phyloP scores from a whole-genome alignment of 2,888 invertebrate genomes.

The Ashinkailepas kermadecensis region DNA sequence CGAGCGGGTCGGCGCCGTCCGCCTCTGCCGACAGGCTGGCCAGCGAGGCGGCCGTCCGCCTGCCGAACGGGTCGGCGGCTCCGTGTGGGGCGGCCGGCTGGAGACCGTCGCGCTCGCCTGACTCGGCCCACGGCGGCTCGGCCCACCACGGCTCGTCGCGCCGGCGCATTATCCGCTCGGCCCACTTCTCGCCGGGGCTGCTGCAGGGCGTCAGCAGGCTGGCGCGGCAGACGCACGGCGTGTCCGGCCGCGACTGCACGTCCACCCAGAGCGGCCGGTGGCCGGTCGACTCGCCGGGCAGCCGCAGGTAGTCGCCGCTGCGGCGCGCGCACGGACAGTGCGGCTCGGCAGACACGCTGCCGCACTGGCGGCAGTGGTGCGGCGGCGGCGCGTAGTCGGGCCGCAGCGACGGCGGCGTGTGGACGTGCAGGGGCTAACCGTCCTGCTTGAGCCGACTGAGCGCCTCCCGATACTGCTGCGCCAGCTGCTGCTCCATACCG shows the following conservation, averaged over 20 bases:
- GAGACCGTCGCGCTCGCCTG: too few species aligned
- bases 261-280: neutral
- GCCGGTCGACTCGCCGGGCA: neutral
- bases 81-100: too few species aligned
- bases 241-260: neutral
- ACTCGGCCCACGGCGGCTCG: too few species aligned
- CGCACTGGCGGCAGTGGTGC: neutral
- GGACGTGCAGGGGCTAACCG: neutral
- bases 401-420: neutral
- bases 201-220: neutral
- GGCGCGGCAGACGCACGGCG: neutral
- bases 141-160: too few species aligned
- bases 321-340: neutral
- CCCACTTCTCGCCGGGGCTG: neutral
- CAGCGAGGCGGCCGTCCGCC: too few species aligned
- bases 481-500: constrained; percentile 7
- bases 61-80: too few species aligned
- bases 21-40: too few species aligned
- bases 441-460: constrained; percentile 8
- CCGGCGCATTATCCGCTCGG: neutral
- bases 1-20: too few species aligned
- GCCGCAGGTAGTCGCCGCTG: neutral
- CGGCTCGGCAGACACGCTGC: neutral
- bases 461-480: neutral
- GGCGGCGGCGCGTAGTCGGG: neutral